phyloP scores from a whole-genome alignment of 2,113 vertebrate genomes.

The Redunca redunca region DNA sequence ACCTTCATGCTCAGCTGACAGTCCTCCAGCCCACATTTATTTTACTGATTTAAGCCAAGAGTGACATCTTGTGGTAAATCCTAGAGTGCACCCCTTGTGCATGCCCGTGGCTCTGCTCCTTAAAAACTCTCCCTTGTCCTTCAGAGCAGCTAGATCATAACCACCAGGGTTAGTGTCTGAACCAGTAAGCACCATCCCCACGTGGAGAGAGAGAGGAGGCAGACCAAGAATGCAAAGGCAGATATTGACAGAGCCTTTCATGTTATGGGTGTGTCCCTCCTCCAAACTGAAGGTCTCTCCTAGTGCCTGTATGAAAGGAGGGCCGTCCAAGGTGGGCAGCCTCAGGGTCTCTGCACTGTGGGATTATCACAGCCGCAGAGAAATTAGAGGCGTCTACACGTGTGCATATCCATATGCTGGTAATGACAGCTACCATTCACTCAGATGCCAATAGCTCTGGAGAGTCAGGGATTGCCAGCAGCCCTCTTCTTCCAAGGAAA shows the following conservation, averaged over 20 bases:
- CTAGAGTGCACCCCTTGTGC: neutral
- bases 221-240: neutral
- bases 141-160: neutral
- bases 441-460: neutral
- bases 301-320: neutral
- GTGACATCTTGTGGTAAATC: constrained; percentile 59
- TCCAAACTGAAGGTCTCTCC: neutral
- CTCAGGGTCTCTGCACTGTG: neutral
- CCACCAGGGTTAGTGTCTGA: neutral
- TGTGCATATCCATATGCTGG: too few species aligned
- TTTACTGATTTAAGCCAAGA: constrained; percentile 28
- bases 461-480: neutral
- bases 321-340: neutral
- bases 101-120: neutral
- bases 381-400: neutral
- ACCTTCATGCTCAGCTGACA: constrained; percentile 42
- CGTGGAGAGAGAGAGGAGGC: neutral
- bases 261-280: neutral
- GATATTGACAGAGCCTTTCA: neutral
- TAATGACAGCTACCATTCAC: neutral
- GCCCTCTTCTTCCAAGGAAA: neutral
- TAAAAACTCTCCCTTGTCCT: neutral
- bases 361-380: neutral
- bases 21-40: neutral
- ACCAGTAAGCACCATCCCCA: neutral